Conservation (phyloP, 2,888 invertebrate genomes). For the Lasioglossum lativentre region DNA sequence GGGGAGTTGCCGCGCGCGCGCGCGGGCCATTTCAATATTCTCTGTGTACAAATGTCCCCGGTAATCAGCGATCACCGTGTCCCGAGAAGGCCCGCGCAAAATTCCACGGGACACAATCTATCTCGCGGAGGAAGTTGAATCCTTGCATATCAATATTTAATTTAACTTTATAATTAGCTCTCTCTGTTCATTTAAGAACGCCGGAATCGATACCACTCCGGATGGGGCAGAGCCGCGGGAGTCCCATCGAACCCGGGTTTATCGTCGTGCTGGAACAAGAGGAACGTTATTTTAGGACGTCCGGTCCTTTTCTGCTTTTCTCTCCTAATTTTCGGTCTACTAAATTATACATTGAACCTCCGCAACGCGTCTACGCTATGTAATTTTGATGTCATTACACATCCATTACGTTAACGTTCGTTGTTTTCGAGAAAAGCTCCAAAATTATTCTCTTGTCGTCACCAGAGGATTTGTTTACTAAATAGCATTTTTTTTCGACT, state of each 20-base stretch:
- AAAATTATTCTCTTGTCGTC: not conserved
- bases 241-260: not conserved
- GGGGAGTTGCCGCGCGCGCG: slow-evolving; percentile 11
- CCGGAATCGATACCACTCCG: slow-evolving; percentile 29
- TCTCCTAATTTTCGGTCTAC: not conserved
- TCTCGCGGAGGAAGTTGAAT: slow-evolving; percentile 35
- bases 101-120: slow-evolving; percentile 29
- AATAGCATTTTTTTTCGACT: too few species aligned
- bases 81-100: slow-evolving; percentile 9
- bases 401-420: not conserved
- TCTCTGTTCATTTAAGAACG: slow-evolving; percentile 42
- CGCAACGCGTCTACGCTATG: not conserved
- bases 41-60: slow-evolving; percentile 27
- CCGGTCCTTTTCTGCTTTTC: not conserved
- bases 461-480: not conserved
- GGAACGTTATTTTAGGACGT: not conserved
- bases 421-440: not conserved
- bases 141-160: slow-evolving; percentile 57
- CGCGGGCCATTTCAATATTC: slow-evolving; percentile 39
- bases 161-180: slow-evolving; percentile 55
- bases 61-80: slow-evolving; percentile 32
- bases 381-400: not conserved
- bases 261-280: not conserved
- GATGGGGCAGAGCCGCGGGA: not conserved
- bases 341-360: not conserved